These are phyloP conservation scores for Limnephilus rhombicus DNA, from an alignment of 2,888 invertebrate species.

Conservation along the genomic window DNA sequence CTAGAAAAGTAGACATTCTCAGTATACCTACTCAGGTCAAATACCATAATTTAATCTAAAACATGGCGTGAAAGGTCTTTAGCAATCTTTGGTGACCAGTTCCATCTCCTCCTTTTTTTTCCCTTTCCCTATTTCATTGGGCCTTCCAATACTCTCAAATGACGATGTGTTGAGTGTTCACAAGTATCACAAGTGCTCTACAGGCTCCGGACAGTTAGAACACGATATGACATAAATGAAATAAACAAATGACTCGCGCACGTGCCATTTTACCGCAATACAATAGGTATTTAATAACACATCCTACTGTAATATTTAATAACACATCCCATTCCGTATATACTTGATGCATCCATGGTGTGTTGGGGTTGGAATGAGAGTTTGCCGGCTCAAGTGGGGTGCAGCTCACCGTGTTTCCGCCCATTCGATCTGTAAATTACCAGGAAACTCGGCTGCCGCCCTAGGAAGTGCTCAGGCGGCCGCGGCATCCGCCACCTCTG, in stretches of 20 bases:
- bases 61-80: too few relatives aligned
- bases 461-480: slow-evolving; percentile 42
- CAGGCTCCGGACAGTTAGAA: too few relatives aligned
- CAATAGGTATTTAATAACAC: background rate
- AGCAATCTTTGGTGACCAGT: too few relatives aligned
- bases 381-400: slow-evolving; percentile 5
- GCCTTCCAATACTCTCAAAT: background rate
- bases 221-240: too few relatives aligned
- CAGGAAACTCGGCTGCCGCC: slow-evolving; percentile 45
- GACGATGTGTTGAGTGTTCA: too few relatives aligned
- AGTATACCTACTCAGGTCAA: too few relatives aligned
- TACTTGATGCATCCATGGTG: background rate
- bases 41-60: too few relatives aligned
- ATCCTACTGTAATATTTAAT: background rate
- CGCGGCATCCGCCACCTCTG: slow-evolving; percentile 36
- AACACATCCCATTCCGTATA: background rate
- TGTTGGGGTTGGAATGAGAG: background rate
- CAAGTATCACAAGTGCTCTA: too few relatives aligned
- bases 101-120: too few relatives aligned
- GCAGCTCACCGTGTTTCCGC: slow-evolving; percentile 48
- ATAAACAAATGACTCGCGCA: background rate
- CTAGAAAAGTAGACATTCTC: too few relatives aligned
- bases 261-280: background rate
- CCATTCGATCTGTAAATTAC: slow-evolving; percentile 54
- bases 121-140: too few relatives aligned